Base-by-base conservation (phyloP, 2,797 vertebrate genomes). In the Enteromius thamalakanensis region DNA sequence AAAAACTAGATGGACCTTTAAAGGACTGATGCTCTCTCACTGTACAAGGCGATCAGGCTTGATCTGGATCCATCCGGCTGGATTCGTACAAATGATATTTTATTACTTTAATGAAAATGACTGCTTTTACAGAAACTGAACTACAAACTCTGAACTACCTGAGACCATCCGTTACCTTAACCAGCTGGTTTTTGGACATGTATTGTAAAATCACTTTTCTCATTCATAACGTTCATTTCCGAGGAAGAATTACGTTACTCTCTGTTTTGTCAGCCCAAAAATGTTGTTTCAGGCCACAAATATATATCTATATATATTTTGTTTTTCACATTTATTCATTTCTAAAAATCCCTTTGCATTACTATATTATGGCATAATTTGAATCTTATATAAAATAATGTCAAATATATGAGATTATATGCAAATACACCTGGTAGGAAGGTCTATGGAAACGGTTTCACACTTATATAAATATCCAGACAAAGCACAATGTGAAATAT, bases 41-140 rank as follows among this genome's bases (percentile, higher is more conserved):
- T 72, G 53, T 65, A 58, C 68, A 67, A 58, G 76, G 70, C 53
- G 72, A 70, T 81, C 78, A 65, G 68, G 82, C 70, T 85, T 85
- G 81, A 86, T 85, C 89, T 89, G 90, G 91, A 93, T 93, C 92
- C 92, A 92, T 93, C 87, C 91, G 90, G 91, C 93, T 91, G 91
- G 93, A 91, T 93, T 92, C 91, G 32, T 81, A 94, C 90, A 95
- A 87, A 88, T 93, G 91, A 92, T 96, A 95, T 96, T 96, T 96
- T 96, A 95, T 94, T 96, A 96, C 91, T 92, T 93, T 94, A 92
- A 92, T 84, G 53, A 92, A 87, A 84, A 82, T 89, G 83, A 88
- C 87, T 91, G 93, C 93, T 96, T 96, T 96, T 96, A 93, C 94
- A 94, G 93, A 91, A 91, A 93, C 89, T 90, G 93, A 93, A 82